Percentiles rank a stretch among this genome's conserved stretches.
phyloP scores from a whole-genome alignment of 2,113 vertebrate genomes.

The Barbus barbus region DNA sequence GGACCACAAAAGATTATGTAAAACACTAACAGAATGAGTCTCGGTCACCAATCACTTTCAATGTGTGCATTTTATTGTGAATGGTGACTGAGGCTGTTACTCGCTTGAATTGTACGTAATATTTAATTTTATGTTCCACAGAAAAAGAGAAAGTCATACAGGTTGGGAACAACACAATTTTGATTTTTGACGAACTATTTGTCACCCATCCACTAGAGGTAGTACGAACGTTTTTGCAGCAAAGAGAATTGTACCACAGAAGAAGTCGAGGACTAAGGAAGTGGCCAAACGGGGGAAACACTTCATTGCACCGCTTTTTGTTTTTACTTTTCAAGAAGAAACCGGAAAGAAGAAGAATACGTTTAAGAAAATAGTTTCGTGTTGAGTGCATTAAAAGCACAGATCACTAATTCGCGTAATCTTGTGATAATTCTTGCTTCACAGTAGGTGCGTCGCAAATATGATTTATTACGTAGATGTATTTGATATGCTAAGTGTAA shows the following conservation, averaged over 20 bases:
- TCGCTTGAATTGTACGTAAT: not conserved
- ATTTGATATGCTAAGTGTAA: not conserved
- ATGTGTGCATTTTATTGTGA: no score
- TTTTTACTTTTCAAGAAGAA: not conserved
- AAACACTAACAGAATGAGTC: not conserved
- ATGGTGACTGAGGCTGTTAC: no score
- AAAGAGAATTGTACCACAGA: not conserved
- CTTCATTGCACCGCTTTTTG: not conserved
- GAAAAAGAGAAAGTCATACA: not conserved
- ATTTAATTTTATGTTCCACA: not conserved
- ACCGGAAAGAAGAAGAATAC: no score
- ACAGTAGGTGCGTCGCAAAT: not conserved
- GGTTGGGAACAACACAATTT: not conserved
- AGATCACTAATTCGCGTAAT: not conserved
- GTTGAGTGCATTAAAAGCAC: not conserved
- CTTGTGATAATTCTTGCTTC: not conserved
- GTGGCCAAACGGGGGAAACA: not conserved
- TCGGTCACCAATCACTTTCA: no score
- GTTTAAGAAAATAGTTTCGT: not conserved
- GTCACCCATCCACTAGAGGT: not conserved
- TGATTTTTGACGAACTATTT: no score
- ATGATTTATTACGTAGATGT: not conserved
- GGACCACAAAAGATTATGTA: not conserved
- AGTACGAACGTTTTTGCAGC: not conserved
- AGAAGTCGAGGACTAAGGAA: not conserved